Evolutionary conservation across 2,113 vertebrate genomes (phyloP), one percentile per base, ranked within the genome.

Genomic region (Dasypus novemcinctus): DNA sequence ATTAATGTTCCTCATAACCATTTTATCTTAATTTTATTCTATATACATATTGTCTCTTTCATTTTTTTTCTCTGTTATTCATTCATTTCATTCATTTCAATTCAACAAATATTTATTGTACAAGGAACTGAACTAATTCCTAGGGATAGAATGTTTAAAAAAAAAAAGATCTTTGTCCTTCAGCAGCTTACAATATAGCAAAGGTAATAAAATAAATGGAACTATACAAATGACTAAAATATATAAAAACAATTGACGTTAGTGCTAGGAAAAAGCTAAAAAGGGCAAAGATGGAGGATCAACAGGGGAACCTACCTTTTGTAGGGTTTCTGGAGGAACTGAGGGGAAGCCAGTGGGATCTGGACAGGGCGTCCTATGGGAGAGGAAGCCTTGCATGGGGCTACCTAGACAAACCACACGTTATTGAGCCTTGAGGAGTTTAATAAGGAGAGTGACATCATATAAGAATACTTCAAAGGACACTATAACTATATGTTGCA

Each of bases 181-280:
- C 2, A 29, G 59, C 46, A 85, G 29, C 4, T 91, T 87, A 75
- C 5, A 86, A 43, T 41, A 36, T 8, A 92, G 18, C 80, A 5
- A 90, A 85, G 72, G 27, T 83, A 66, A 43, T 54, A n/a, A 46
- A 81, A 57, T 57, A 66, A 57, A 4, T 72, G 36, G 36, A 95
- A 96, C 17, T 25, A 69, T 25, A 78, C 11, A 75, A 83, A 86
- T 83, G 25, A 86, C 76, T 74, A 93, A 74, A 95, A 63, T 27
- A 7, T 41, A 13, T 38, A 61, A 80, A 87, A 80, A 41, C 10
- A 57, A 57, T 17, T 36, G 7, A 69, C 84, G 12, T 31, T 14
- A 20, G 38, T 84, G n/a, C 29, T 90, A 79, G 36, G 54, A 54
- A 88, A 17, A 95, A 90, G 74, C 3, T 25, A 68, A 41, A 61